phyloP scores from a whole-genome alignment of 2,113 vertebrate genomes.

The Xyrauchen texanus region DNA sequence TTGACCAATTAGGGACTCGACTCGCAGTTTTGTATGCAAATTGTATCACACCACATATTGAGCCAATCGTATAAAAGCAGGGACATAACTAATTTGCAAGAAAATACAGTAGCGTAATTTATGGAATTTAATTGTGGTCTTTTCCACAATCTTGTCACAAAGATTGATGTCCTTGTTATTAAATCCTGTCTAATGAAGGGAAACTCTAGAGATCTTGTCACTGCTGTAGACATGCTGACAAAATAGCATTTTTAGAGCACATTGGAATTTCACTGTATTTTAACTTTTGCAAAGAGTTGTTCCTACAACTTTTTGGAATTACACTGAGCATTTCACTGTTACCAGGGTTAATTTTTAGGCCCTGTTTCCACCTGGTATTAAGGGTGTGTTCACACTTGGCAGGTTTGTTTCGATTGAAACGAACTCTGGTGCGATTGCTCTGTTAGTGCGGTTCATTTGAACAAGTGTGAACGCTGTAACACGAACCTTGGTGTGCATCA shows the following conservation, averaged over 20 bases:
- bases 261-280: neutral
- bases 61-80: too few species aligned
- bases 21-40: too few species aligned
- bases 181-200: slow-evolving; percentile 25
- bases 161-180: slow-evolving; percentile 15
- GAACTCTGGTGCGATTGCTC: too few species aligned
- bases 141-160: neutral
- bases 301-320: neutral
- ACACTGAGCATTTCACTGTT: neutral
- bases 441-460: too few species aligned
- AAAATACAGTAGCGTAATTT: neutral
- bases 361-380: too few species aligned
- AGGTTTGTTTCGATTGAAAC: too few species aligned
- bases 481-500: too few species aligned
- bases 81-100: too few species aligned
- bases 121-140: neutral
- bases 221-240: neutral
- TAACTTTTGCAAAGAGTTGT: neutral
- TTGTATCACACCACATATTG: too few species aligned
- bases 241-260: neutral
- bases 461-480: too few species aligned
- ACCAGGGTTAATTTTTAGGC: neutral
- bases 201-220: neutral
- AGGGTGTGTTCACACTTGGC: too few species aligned
- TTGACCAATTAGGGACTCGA: too few species aligned